Percentiles rank a stretch among this genome's conserved stretches.
phyloP scores from a whole-genome alignment of 2,113 vertebrate genomes.

The Motacilla tschutschensis region DNA sequence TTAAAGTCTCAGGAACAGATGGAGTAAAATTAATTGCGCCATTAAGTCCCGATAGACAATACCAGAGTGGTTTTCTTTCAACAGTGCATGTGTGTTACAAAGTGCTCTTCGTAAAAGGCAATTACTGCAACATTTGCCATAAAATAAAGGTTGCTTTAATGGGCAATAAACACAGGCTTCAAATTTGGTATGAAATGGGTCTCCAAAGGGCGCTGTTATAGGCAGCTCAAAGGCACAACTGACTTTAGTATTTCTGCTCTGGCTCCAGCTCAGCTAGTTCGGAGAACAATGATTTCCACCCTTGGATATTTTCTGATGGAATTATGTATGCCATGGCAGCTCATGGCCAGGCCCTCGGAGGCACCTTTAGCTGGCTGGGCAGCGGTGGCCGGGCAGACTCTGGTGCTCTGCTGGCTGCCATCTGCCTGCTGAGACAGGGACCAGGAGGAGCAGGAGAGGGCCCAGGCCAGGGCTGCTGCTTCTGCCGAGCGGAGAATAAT shows the following conservation, averaged over 20 bases:
- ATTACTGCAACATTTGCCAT: slow-evolving; percentile 93
- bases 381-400: slow-evolving; percentile 11
- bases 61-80: slow-evolving; percentile 90
- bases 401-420: neutral
- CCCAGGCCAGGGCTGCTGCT: neutral
- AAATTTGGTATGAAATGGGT: slow-evolving; percentile 88
- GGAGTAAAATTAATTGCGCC: slow-evolving; percentile 96
- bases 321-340: slow-evolving; percentile 66
- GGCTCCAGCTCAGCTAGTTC: slow-evolving; percentile 76
- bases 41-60: slow-evolving; percentile 94
- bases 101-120: slow-evolving; percentile 91
- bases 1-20: slow-evolving; percentile 96
- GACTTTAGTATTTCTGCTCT: slow-evolving; percentile 76
- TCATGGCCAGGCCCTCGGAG: slow-evolving; percentile 26
- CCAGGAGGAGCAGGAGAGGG: neutral
- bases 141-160: slow-evolving; percentile 96
- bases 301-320: slow-evolving; percentile 74
- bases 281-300: slow-evolving; percentile 81
- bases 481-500: neutral
- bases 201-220: slow-evolving; percentile 83
- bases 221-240: slow-evolving; percentile 82
- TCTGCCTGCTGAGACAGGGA: neutral
- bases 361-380: slow-evolving; percentile 52
- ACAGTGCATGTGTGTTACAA: slow-evolving; percentile 89
- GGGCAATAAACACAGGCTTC: slow-evolving; percentile 92